Evolutionary conservation across 2,113 vertebrate species (phyloP).

Genomic region (Gymnarchus niloticus): DNA sequence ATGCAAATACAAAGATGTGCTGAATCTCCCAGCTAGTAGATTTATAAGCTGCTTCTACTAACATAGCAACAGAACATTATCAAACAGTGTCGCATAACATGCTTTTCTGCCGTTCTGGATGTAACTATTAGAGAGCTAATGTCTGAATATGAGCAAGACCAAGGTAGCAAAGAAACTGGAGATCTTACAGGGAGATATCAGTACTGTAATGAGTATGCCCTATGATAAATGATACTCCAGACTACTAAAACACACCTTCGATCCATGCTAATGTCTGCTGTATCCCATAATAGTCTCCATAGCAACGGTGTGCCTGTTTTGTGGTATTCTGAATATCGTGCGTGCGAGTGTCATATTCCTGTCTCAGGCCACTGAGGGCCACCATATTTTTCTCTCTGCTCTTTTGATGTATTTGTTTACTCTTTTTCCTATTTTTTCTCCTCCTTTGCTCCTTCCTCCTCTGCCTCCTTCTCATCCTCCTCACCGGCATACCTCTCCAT

Average conservation of each 20-base stretch:
- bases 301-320: neutral
- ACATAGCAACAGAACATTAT: neutral
- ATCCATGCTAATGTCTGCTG: neutral
- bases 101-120: neutral
- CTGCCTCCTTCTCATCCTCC: slow-evolving; percentile 46
- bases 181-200: no score
- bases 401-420: neutral
- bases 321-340: neutral
- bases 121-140: neutral
- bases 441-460: slow-evolving; percentile 8
- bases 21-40: neutral
- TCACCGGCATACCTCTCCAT: slow-evolving; percentile 69
- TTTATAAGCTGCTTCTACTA: neutral
- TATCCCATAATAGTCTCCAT: neutral
- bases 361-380: no score
- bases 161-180: neutral
- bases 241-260: neutral
- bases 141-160: neutral
- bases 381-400: slow-evolving; percentile 18
- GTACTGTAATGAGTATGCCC: no score
- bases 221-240: no score
- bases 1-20: neutral
- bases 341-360: neutral
- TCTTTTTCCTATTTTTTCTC: slow-evolving; percentile 17
- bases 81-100: neutral